Percentiles rank a stretch among this genome's conserved stretches.
Conservation (phyloP, 2,113 vertebrate genomes). For the Haemorhous mexicanus region DNA sequence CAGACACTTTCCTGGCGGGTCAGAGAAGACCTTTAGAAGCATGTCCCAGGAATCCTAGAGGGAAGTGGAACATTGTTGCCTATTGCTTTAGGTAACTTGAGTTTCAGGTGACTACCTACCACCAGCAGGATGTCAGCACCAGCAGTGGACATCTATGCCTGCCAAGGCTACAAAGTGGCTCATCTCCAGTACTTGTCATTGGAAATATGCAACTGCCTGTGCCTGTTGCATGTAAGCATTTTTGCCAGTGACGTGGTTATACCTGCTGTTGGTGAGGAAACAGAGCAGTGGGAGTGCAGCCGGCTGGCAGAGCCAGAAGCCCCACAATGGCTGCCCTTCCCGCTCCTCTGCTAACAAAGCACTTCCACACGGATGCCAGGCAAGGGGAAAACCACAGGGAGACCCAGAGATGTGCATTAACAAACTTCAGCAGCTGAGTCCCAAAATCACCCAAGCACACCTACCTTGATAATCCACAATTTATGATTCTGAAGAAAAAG, state of each 20-base stretch:
- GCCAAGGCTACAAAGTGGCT: accelerated
- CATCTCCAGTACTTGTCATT: background rate
- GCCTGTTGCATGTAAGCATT: background rate
- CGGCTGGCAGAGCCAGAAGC: background rate
- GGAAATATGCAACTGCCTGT: background rate
- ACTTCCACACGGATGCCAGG: accelerated
- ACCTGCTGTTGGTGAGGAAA: background rate
- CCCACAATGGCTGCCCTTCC: background rate
- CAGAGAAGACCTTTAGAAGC: background rate
- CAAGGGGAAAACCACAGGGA: background rate
- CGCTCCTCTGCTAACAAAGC: accelerated
- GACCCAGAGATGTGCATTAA: background rate
- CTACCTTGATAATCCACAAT: slow-evolving; percentile 50
- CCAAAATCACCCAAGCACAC: slow-evolving; percentile 32
- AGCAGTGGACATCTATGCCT: accelerated
- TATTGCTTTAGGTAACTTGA: background rate
- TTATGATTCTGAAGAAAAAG: slow-evolving; percentile 56
- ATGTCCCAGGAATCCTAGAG: background rate
- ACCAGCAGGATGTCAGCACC: background rate
- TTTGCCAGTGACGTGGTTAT: background rate
- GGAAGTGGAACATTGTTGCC: background rate
- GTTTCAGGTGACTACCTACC: background rate
- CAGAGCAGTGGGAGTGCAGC: background rate
- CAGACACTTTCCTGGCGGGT: background rate
- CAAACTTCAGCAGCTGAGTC: background rate